phyloP scores from a whole-genome alignment of 2,888 invertebrate species.

The Eristalis tenax region DNA sequence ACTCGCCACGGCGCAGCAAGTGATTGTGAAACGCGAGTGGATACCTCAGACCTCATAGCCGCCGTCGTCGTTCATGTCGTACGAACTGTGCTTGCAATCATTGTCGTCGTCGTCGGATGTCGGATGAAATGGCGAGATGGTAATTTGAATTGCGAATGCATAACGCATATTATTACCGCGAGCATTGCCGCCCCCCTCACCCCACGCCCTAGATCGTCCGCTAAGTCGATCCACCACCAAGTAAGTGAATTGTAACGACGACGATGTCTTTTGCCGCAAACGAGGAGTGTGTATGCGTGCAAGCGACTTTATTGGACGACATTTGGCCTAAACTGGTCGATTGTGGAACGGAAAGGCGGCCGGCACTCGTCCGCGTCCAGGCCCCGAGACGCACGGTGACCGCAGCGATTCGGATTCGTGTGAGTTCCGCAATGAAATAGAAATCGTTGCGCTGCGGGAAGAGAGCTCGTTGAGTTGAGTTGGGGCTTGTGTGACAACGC shows the following conservation, averaged over 20 bases:
- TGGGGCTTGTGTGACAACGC: slow-evolving; percentile 3
- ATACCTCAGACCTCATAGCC: slow-evolving; percentile 10
- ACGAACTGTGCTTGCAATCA: not conserved
- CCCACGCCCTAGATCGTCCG: not conserved
- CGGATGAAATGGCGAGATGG: slow-evolving; percentile 33
- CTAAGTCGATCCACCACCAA: not conserved
- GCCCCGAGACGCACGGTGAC: not conserved
- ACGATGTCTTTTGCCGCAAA: not conserved
- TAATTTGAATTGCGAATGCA: slow-evolving; percentile 58
- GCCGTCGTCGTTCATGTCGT: slow-evolving; percentile 1
- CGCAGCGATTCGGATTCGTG: not conserved
- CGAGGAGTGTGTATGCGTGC: not conserved
- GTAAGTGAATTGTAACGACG: slow-evolving; percentile 44
- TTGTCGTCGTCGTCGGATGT: slow-evolving; percentile 22
- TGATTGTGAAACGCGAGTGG: slow-evolving; percentile 38
- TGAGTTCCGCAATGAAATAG: slow-evolving; percentile 27
- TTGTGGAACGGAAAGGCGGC: slow-evolving; percentile 10
- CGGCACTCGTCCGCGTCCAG: not conserved
- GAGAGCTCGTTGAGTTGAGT: not conserved
- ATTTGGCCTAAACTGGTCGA: slow-evolving; percentile 53
- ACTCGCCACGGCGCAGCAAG: not conserved
- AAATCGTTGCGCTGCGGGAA: slow-evolving; percentile 22
- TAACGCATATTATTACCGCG: slow-evolving; percentile 55
- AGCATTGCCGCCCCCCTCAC: slow-evolving; percentile 1
- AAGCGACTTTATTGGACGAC: slow-evolving; percentile 42